Evolutionary conservation across 2,113 vertebrate genomes (phyloP), one percentile per base, ranked within the genome.

Genomic region (Austrofundulus limnaeus): DNA sequence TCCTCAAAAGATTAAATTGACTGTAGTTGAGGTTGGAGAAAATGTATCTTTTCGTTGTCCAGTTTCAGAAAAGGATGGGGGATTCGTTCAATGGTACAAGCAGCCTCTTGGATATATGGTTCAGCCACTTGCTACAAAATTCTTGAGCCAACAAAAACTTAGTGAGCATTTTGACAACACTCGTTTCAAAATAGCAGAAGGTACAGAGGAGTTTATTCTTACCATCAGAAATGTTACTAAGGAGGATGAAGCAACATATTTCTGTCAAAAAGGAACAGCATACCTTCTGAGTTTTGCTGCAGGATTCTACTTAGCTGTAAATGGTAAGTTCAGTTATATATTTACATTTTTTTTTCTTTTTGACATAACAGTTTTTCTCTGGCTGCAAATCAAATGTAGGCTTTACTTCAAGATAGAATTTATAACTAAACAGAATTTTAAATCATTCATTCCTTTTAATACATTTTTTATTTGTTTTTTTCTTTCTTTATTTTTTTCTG

Each of bases 221-320:
- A 60, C 0, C 1, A 79, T 83, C 11, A 14, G 2, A 31, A 52
- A 61, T 47, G 39, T 60, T 1, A 72, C n/a, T 25, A 78, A 75
- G 61, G 75, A 69, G 0, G 80, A 76, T 42, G 72, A 83, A 76
- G 76, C 52, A 3, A 24, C 37, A 37, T 79, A 79, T 25, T 52
- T 79, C 39, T 76, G 75, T 41, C 39, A 51, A 45, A 43, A 1
- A 3, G 73, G 65, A 48, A 1, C 34, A 0, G 1, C 43, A 4
- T 72, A 46, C 54, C 7, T 1, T 25, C 25, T 16, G 15, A 21
- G 21, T 11, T 2, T 72, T 0, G 0, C 5, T 8, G 20, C 4
- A 3, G 24, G 66, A 4, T 56, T 15, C 4, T 23, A 48, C 21
- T 38, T 82, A 39, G 12, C 45, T 65, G 47, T 82, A 7, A 75